Evolutionary conservation across 2,888 invertebrate species (phyloP).

Genomic region (Ptychoptera albimana): DNA sequence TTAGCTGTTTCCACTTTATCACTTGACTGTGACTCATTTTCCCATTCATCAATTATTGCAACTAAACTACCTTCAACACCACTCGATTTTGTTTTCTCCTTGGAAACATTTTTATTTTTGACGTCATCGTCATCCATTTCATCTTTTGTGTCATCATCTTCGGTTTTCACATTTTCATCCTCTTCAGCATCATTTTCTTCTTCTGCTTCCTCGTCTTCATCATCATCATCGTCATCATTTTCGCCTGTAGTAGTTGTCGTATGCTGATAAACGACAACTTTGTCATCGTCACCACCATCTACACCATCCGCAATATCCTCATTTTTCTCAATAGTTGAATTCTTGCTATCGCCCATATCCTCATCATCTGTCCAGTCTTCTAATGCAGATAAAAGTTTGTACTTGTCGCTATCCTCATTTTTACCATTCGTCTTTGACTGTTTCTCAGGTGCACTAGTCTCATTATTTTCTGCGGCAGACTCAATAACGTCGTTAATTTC

Average conservation of each 20-base stretch:
- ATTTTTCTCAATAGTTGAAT: background rate
- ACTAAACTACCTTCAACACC: background rate
- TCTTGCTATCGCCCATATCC: conserved; percentile 17
- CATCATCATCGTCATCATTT: conserved; percentile 15
- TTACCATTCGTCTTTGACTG: conserved; percentile 14
- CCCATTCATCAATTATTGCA: conserved; percentile 24
- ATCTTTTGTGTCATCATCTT: conserved; percentile 5
- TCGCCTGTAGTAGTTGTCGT: conserved; percentile 11
- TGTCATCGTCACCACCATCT: conserved; percentile 14
- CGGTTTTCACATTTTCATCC: conserved; percentile 9
- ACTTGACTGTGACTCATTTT: conserved; percentile 12
- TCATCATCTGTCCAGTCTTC: conserved; percentile 29
- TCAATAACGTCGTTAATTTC: conserved; percentile 20
- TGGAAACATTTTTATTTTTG: conserved; percentile 8
- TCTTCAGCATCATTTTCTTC: conserved; percentile 7
- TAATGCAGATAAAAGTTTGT: conserved; percentile 12
- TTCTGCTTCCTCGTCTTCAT: conserved; percentile 4
- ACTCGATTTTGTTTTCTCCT: conserved; percentile 6
- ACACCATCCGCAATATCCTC: conserved; percentile 14
- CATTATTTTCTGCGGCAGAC: conserved; percentile 27
- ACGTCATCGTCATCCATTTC: conserved; percentile 13
- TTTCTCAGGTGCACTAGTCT: conserved; percentile 19
- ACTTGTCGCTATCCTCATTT: conserved; percentile 20
- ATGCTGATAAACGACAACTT: conserved; percentile 7
- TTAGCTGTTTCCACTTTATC: background rate